Conservation (phyloP, 1,140 invertebrate species). For the Bathynomus jamesi region DNA sequence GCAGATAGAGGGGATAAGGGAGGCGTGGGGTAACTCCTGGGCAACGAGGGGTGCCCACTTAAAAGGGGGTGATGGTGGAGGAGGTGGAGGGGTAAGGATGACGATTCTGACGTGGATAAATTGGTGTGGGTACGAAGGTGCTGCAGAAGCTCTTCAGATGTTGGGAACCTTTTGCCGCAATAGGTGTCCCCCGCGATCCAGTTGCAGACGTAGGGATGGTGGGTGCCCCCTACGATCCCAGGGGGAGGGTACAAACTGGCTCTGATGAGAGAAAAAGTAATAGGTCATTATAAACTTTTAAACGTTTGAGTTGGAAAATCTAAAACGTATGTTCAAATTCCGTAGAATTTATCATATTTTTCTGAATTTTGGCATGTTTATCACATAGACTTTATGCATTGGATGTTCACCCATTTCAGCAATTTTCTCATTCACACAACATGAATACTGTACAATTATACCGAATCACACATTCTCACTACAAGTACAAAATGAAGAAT, state of each 20-base stretch:
- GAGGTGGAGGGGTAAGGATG: conserved; percentile 51
- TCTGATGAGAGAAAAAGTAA: conserved; percentile 1
- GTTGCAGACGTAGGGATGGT: conserved; percentile 78
- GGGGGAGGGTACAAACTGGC: conserved; percentile 7
- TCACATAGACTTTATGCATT: too few species aligned
- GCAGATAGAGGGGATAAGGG: conserved; percentile 75
- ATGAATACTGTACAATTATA: too few species aligned
- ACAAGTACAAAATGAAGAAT: too few species aligned
- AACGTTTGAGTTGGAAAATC: too few species aligned
- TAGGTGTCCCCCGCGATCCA: conserved; percentile 84
- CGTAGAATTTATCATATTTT: too few species aligned
- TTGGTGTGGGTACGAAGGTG: conserved; percentile 89
- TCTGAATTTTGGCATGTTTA: too few species aligned
- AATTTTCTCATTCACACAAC: too few species aligned
- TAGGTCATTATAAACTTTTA: too few species aligned
- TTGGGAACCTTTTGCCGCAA: conserved; percentile 87
- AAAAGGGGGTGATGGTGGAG: conserved; percentile 41
- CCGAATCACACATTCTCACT: too few species aligned
- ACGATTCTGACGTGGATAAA: conserved; percentile 45
- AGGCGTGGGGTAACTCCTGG: conserved; percentile 66
- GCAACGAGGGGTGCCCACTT: conserved; percentile 29
- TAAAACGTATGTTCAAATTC: too few species aligned
- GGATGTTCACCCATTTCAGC: too few species aligned
- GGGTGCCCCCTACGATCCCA: neutral
- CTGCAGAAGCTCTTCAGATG: conserved; percentile 87